A percentile compares a stretch with the other conserved stretches of the same genome.
Evolutionary conservation across 2,797 vertebrate species (phyloP).

Genomic region (Gymnothorax reevesii): DNA sequence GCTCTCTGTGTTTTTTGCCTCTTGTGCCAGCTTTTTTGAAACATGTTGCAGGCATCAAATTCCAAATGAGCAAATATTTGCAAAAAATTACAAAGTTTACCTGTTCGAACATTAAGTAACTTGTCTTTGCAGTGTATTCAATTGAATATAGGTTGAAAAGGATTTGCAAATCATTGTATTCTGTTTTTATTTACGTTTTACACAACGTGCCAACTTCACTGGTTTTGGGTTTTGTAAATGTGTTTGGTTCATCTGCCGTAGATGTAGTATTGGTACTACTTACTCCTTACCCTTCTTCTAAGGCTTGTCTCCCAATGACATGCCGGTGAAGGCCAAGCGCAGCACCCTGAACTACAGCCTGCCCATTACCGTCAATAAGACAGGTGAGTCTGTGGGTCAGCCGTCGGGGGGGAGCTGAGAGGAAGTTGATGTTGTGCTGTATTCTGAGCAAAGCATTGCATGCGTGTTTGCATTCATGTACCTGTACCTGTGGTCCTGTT

Average conservation of each 20-base stretch:
- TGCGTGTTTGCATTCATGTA: not conserved
- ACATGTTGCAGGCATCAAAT: too few species aligned
- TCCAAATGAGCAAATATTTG: too few species aligned
- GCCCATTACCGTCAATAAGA: conserved; percentile 87
- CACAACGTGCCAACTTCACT: too few species aligned
- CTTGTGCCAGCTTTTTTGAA: too few species aligned
- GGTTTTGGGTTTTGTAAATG: too few species aligned
- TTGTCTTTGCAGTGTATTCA: too few species aligned
- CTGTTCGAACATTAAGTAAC: too few species aligned
- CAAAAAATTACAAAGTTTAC: too few species aligned
- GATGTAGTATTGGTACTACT: not conserved
- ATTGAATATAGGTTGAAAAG: too few species aligned
- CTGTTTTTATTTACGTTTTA: too few species aligned
- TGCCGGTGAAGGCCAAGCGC: conserved; percentile 93
- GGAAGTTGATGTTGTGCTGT: not conserved
- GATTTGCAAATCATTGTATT: too few species aligned
- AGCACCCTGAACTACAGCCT: conserved; percentile 90
- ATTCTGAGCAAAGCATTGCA: not conserved
- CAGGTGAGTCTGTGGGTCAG: conserved; percentile 66
- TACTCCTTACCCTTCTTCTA: not conserved
- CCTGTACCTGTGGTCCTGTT: not conserved
- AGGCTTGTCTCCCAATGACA: conserved; percentile 82
- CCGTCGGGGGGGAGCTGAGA: not conserved
- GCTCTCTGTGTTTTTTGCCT: too few species aligned
- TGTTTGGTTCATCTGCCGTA: not conserved